Evolutionary conservation across 2,797 vertebrate species (phyloP).

Genomic region (Phoxinus dragarum): DNA sequence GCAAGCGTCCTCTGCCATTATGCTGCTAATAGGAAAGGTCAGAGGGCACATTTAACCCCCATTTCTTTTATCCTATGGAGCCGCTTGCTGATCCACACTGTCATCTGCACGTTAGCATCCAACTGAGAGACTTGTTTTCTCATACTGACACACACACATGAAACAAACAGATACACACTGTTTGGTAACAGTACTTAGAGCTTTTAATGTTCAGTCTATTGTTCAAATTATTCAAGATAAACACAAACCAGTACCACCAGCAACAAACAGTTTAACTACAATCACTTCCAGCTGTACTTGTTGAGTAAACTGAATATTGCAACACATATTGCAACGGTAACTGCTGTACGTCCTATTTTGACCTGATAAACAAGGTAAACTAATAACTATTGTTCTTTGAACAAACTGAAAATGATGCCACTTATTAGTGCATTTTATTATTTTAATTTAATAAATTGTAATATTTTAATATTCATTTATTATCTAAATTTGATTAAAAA

Average conservation of each 20-base stretch:
- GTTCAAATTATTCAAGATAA: neutral
- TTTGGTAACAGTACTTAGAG: constrained; percentile 19
- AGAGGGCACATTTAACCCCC: constrained; percentile 51
- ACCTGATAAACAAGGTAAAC: neutral
- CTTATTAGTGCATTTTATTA: neutral
- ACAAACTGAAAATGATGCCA: neutral
- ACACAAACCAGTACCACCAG: neutral
- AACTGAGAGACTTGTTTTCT: constrained; percentile 46
- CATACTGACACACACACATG: constrained; percentile 24
- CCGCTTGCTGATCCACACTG: constrained; percentile 46
- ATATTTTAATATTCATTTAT: neutral
- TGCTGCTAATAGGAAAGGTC: constrained; percentile 54
- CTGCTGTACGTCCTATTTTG: neutral
- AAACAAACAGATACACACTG: constrained; percentile 17
- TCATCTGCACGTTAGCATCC: constrained; percentile 51
- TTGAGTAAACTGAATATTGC: neutral
- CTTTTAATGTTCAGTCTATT: neutral
- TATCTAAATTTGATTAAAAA: neutral
- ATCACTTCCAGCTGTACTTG: neutral
- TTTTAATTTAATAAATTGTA: neutral
- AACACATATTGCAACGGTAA: neutral
- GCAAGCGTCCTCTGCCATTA: constrained; percentile 52
- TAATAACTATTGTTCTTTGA: neutral
- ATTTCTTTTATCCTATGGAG: constrained; percentile 34
- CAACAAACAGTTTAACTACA: neutral